These are phyloP conservation scores for Rosalia funebris DNA, from an alignment of 2,888 invertebrate species.

Conservation along the genomic window DNA sequence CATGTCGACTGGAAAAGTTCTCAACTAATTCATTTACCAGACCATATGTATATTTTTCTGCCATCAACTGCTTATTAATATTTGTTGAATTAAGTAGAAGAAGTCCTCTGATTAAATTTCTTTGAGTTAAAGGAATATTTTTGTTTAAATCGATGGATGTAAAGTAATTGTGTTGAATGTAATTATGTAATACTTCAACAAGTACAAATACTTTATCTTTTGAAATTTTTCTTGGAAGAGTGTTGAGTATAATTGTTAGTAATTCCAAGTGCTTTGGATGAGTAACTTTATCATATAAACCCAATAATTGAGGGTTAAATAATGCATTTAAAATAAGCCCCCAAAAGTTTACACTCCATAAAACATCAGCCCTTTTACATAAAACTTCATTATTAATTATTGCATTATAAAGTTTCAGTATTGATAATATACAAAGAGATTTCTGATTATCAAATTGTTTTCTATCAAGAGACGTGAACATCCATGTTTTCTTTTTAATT, in stretches of 20 bases:
- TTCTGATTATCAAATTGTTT: slow-evolving; percentile 38
- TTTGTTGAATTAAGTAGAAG: slow-evolving; percentile 41
- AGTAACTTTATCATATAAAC: slow-evolving; percentile 39
- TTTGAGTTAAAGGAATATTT: slow-evolving; percentile 47
- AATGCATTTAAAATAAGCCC: slow-evolving; percentile 45
- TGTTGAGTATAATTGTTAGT: slow-evolving; percentile 38
- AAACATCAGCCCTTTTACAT: slow-evolving; percentile 24
- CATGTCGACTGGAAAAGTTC: slow-evolving; percentile 31
- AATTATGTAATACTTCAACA: slow-evolving; percentile 31
- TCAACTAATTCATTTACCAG: slow-evolving; percentile 38
- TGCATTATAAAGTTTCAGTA: slow-evolving; percentile 37
- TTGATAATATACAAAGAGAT: slow-evolving; percentile 34
- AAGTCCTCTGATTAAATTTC: slow-evolving; percentile 53
- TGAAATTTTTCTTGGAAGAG: slow-evolving; percentile 36
- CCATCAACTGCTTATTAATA: slow-evolving; percentile 19
- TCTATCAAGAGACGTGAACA: slow-evolving; percentile 46
- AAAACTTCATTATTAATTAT: slow-evolving; percentile 33
- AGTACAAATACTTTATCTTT: slow-evolving; percentile 29
- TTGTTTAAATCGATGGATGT: slow-evolving; percentile 45
- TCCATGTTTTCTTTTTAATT: slow-evolving; percentile 38
- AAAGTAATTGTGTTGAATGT: slow-evolving; percentile 35
- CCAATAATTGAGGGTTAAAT: slow-evolving; percentile 46
- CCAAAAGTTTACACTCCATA: slow-evolving; percentile 46
- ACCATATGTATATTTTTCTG: slow-evolving; percentile 27
- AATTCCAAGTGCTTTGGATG: slow-evolving; percentile 35